Percentiles rank a stretch among this genome's conserved stretches.
Conservation (phyloP, 2,888 invertebrate genomes). For the Malthinus flaveolus region DNA sequence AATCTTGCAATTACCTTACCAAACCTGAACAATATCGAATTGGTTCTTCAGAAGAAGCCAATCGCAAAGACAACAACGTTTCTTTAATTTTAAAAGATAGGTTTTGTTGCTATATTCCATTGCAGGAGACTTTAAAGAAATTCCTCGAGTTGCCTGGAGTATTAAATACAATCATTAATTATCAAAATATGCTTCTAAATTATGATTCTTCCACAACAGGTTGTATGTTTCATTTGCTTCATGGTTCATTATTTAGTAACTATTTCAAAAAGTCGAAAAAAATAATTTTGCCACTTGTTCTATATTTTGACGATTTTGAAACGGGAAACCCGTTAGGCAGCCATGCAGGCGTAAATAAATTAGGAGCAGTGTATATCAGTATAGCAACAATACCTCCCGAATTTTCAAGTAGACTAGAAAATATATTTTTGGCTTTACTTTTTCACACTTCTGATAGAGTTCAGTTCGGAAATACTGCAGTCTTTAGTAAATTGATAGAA, state of each 20-base stretch:
- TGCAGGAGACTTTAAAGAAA: background rate
- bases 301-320: slow-evolving; percentile 36
- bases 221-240: background rate
- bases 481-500: background rate
- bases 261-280: background rate
- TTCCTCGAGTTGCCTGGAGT: slow-evolving; percentile 5
- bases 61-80: background rate
- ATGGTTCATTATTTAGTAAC: background rate
- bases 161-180: background rate
- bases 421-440: slow-evolving; percentile 28
- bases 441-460: slow-evolving; percentile 20
- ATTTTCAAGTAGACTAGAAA: slow-evolving; percentile 28
- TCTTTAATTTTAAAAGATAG: slow-evolving; percentile 1
- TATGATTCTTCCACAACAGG: background rate
- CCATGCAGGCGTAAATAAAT: slow-evolving; percentile 33
- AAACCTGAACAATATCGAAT: background rate
- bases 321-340: slow-evolving; percentile 36
- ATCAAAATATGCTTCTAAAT: background rate
- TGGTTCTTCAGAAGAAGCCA: background rate
- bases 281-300: slow-evolving; percentile 24
- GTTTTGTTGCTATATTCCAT: background rate
- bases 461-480: background rate
- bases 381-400: slow-evolving; percentile 30
- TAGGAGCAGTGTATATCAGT: slow-evolving; percentile 34
- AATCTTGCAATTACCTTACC: background rate